These are phyloP conservation scores for Papilio helenus DNA, from an alignment of 1,140 invertebrate species.

Conservation along the genomic window DNA sequence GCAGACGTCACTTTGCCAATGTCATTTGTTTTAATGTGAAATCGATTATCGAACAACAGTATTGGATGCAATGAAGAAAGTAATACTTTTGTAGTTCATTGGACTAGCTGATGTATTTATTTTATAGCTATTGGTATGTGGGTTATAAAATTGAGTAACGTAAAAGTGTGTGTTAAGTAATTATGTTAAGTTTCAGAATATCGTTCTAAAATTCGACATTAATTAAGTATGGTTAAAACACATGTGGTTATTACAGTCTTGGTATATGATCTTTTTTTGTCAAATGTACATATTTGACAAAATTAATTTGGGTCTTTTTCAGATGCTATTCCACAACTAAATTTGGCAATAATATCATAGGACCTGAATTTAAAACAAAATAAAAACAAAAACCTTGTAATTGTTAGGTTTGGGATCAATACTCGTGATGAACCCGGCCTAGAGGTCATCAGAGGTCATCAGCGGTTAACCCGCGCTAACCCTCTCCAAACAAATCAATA, in stretches of 20 bases:
- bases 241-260: no score
- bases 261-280: no score
- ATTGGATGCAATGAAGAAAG: background rate
- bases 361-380: no score
- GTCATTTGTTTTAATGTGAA: constrained; percentile 33
- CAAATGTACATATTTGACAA: no score
- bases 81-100: background rate
- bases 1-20: background rate
- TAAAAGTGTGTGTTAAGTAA: background rate
- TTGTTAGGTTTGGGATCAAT: constrained; percentile 29
- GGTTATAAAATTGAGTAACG: background rate
- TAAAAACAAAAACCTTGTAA: background rate
- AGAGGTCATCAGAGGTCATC: constrained; percentile 25
- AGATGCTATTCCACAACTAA: no score
- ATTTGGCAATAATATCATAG: no score
- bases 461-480: constrained; percentile 36
- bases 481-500: constrained; percentile 40
- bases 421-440: constrained; percentile 25
- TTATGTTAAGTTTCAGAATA: background rate
- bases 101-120: background rate
- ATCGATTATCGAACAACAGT: constrained; percentile 6
- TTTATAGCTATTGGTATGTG: background rate
- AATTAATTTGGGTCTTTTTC: no score
- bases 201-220: background rate
- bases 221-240: no score